phyloP scores from a whole-genome alignment of 2,888 invertebrate species.

The Limnephilus auricula region DNA sequence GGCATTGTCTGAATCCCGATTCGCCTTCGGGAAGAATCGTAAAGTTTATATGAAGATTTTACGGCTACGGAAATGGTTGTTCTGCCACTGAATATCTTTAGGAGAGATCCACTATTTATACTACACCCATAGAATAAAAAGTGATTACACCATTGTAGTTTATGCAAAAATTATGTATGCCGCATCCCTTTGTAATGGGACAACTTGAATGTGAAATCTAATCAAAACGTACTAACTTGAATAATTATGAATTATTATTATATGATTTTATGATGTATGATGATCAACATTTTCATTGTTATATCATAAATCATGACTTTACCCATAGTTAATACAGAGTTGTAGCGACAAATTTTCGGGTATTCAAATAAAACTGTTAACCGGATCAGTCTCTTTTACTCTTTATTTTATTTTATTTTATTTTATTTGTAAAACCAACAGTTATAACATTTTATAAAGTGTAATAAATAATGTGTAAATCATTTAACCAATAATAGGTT shows the following conservation, averaged over 20 bases:
- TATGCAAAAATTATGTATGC: slow-evolving; percentile 2
- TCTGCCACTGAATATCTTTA: slow-evolving; percentile 31
- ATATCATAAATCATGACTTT: background rate
- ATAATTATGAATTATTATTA: background rate
- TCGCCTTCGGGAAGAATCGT: background rate
- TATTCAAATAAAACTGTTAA: no score
- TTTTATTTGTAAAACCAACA: no score
- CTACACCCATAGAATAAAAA: background rate
- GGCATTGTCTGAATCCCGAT: background rate
- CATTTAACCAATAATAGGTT: no score
- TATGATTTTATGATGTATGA: background rate
- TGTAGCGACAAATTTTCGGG: no score
- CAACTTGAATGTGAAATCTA: background rate
- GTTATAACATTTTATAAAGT: no score
- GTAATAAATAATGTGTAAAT: no score
- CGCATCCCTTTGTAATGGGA: background rate
- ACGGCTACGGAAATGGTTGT: slow-evolving; percentile 4
- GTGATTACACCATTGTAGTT: background rate
- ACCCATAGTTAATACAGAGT: background rate
- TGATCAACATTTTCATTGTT: background rate
- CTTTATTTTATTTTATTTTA: no score
- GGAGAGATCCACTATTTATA: background rate
- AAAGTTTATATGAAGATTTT: slow-evolving; percentile 40
- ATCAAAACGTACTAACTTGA: background rate
- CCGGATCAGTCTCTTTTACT: no score